phyloP scores from a whole-genome alignment of 2,113 vertebrate genomes.

The Caretta caretta region DNA sequence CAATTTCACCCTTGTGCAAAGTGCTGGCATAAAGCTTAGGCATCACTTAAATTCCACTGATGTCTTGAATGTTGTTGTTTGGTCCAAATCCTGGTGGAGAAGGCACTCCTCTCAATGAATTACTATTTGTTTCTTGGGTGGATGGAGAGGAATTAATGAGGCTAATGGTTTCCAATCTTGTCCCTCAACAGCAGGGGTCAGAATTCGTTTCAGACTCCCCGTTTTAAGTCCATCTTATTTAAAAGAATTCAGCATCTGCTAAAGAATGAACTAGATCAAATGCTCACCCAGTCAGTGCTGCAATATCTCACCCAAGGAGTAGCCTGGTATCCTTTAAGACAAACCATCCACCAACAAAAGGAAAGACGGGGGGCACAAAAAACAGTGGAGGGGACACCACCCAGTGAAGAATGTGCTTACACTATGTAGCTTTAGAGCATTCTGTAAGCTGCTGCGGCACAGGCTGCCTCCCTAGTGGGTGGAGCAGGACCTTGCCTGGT shows the following conservation, averaged over 20 bases:
- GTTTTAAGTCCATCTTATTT: neutral
- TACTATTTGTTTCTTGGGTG: neutral
- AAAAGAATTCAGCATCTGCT: constrained; percentile 7
- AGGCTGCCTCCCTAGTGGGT: neutral
- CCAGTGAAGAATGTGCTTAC: neutral
- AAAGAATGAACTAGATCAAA: constrained; percentile 39
- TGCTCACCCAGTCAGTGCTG: neutral
- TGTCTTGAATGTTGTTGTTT: neutral
- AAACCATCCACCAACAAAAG: neutral
- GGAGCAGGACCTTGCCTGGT: neutral
- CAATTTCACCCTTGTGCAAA: neutral
- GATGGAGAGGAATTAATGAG: neutral
- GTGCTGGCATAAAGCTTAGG: neutral
- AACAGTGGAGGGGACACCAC: too few species aligned
- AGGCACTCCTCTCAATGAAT: neutral
- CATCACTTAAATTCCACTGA: neutral
- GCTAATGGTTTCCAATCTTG: neutral
- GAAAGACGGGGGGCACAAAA: neutral
- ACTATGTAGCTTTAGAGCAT: neutral
- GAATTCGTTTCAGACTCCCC: neutral
- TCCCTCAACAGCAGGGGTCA: neutral
- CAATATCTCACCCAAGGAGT: neutral
- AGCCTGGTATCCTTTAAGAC: neutral
- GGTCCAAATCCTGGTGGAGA: neutral
- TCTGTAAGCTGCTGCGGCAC: neutral